phyloP scores from a whole-genome alignment of 2,797 vertebrate genomes.

The Onychomys arenicola region DNA sequence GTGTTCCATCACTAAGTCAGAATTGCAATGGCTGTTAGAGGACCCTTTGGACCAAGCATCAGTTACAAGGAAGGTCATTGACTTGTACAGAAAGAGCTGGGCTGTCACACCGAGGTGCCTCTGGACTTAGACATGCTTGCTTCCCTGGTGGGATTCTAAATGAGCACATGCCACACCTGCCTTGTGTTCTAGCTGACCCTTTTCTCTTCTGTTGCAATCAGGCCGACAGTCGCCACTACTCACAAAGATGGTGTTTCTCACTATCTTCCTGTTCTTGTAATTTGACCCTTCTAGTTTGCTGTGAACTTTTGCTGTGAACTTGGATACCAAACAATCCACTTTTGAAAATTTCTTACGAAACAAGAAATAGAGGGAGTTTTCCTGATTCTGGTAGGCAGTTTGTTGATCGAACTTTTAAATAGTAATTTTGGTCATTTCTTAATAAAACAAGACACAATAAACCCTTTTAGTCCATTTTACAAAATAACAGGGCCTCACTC shows the following conservation, averaged over 20 bases:
- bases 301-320: background rate
- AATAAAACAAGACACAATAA: background rate
- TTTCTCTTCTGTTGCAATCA: background rate
- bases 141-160: background rate
- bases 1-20: conserved; percentile 20
- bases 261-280: background rate
- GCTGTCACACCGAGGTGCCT: background rate
- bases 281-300: background rate
- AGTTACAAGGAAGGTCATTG: background rate
- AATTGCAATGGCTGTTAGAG: background rate
- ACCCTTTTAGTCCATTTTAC: background rate
- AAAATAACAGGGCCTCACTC: background rate
- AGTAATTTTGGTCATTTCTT: conserved; percentile 31
- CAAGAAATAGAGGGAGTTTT: conserved; percentile 32
- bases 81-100: background rate
- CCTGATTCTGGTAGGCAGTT: background rate
- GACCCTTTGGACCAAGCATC: background rate
- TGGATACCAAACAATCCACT: background rate
- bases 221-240: background rate
- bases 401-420: background rate
- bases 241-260: background rate
- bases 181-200: background rate
- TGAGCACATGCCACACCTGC: background rate
- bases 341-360: conserved; percentile 26
- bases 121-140: conserved; percentile 13